Evolutionary conservation across 2,888 invertebrate species (phyloP).

Genomic region (Parasteatoda lunata): DNA sequence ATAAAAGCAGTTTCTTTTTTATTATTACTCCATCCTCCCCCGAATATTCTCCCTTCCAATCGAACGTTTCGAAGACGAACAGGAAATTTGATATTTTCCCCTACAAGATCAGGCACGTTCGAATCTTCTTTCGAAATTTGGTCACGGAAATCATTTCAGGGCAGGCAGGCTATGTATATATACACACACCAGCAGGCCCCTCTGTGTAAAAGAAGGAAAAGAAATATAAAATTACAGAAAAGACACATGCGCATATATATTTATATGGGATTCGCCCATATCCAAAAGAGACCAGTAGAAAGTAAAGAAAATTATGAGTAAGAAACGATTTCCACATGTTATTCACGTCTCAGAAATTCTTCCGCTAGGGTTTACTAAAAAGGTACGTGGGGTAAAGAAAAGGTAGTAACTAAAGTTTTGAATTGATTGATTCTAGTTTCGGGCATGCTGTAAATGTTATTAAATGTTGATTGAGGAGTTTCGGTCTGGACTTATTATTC

Average conservation of each 20-base stretch:
- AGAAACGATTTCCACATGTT: slow-evolving; percentile 26
- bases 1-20: too few species aligned
- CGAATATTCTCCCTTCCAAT: not conserved
- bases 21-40: not conserved
- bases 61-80: not conserved
- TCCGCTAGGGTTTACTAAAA: too few species aligned
- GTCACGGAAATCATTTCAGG: slow-evolving; percentile 48
- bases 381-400: too few species aligned
- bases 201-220: not conserved
- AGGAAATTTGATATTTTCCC: slow-evolving; percentile 4
- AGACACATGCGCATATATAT: not conserved
- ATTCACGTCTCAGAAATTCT: slow-evolving; percentile 3
- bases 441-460: too few species aligned
- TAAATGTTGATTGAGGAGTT: too few species aligned
- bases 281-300: not conserved
- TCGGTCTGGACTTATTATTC: too few species aligned
- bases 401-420: too few species aligned
- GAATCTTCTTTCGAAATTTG: slow-evolving; percentile 16
- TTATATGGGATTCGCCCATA: not conserved
- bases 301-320: not conserved
- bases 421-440: too few species aligned
- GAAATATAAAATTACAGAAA: not conserved
- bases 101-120: slow-evolving; percentile 9
- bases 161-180: not conserved
- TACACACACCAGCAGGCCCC: too few species aligned